phyloP scores from a whole-genome alignment of 1,140 invertebrate species.

The Spodoptera litura region DNA sequence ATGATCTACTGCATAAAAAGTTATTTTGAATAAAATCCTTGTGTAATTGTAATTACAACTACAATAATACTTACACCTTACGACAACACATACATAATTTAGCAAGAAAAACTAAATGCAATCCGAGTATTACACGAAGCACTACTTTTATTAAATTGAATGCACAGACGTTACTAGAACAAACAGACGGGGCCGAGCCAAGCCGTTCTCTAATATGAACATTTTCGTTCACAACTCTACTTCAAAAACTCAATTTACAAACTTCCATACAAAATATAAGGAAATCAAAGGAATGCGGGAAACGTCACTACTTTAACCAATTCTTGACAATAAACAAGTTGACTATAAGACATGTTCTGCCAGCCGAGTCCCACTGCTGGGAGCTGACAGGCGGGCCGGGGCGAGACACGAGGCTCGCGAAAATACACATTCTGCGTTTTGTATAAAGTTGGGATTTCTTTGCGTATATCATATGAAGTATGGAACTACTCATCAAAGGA shows the following conservation, averaged over 20 bases:
- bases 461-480: constrained; percentile 48
- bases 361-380: constrained; percentile 61
- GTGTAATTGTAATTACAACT: too few species aligned
- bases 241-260: constrained; percentile 49
- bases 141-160: constrained; percentile 31
- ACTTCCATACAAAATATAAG: constrained; percentile 42
- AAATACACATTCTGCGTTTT: constrained; percentile 48
- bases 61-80: too few species aligned
- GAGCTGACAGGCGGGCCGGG: constrained; percentile 51
- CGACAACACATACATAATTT: neutral
- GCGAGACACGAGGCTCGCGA: neutral
- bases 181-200: constrained; percentile 19
- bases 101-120: constrained; percentile 4
- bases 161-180: constrained; percentile 1
- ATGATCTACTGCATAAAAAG: too few species aligned
- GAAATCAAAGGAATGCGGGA: constrained; percentile 46
- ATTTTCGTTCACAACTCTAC: constrained; percentile 14
- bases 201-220: constrained; percentile 31
- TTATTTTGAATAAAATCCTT: too few species aligned
- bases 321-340: constrained; percentile 69
- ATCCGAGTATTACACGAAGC: constrained; percentile 4
- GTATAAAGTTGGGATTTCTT: constrained; percentile 56
- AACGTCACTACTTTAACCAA: constrained; percentile 59
- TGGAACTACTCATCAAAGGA: constrained; percentile 29
- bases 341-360: constrained; percentile 60